Percentiles rank a stretch among this genome's conserved stretches.
Conservation (phyloP, 2,113 vertebrate species). For the Morone chrysops region DNA sequence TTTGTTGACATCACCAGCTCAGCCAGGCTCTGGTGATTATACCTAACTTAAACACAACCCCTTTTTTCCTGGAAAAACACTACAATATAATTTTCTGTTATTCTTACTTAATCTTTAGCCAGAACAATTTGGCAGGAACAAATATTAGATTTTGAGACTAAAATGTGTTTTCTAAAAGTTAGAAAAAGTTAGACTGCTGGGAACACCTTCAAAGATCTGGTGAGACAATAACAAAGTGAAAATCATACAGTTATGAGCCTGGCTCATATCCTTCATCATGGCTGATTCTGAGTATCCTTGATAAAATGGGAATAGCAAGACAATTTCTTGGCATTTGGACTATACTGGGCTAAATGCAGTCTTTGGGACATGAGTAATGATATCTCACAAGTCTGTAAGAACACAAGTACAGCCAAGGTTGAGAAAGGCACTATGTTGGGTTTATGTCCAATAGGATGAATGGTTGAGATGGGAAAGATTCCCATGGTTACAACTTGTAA, state of each 20-base stretch:
- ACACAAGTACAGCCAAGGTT: no score
- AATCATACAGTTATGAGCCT: background rate
- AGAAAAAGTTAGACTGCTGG: background rate
- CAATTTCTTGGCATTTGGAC: background rate
- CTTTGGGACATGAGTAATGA: no score
- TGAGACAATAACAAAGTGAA: background rate
- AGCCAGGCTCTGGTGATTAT: no score
- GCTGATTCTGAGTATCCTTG: background rate
- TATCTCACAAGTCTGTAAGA: no score
- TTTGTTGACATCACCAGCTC: no score
- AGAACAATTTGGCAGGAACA: background rate
- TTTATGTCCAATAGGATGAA: no score
- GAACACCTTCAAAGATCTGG: background rate
- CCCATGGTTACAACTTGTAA: no score
- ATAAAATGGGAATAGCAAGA: background rate
- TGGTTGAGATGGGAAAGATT: no score
- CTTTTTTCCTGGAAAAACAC: no score
- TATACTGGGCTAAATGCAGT: no score
- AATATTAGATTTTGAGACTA: background rate
- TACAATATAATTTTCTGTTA: background rate
- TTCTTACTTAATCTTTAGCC: background rate
- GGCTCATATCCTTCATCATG: background rate
- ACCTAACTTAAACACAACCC: no score
- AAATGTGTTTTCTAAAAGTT: background rate
- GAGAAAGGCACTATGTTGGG: no score